Conservation (phyloP, 2,797 vertebrate genomes). For the Rhinichthys osculus region DNA sequence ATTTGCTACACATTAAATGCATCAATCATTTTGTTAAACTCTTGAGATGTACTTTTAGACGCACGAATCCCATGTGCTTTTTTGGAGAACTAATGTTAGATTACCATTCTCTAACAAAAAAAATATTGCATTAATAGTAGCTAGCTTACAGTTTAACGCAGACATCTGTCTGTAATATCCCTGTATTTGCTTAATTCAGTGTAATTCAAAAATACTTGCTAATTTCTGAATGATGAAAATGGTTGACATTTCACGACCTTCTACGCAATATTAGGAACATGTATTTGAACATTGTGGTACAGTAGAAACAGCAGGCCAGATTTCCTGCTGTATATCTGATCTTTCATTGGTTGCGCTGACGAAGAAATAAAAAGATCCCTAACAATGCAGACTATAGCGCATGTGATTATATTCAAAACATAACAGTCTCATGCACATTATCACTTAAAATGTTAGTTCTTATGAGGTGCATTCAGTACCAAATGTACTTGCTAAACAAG, state of each 20-base stretch:
- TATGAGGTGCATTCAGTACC: neutral
- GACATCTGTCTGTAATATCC: neutral
- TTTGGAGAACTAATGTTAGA: neutral
- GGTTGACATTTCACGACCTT: neutral
- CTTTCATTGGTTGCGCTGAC: neutral
- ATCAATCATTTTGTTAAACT: neutral
- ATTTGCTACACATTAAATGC: neutral
- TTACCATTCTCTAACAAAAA: neutral
- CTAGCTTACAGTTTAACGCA: neutral
- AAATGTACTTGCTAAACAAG: constrained; percentile 5
- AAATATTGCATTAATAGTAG: neutral
- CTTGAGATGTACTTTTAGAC: neutral
- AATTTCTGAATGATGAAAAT: neutral
- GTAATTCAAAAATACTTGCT: neutral
- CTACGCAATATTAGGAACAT: neutral
- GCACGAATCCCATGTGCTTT: neutral
- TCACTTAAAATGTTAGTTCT: neutral
- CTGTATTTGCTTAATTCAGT: neutral
- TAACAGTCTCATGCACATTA: neutral
- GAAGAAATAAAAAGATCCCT: neutral
- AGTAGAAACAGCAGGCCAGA: neutral
- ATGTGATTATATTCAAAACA: neutral
- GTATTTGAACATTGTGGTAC: neutral
- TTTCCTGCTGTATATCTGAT: neutral
- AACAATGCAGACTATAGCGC: neutral